A percentile compares a stretch with the other conserved stretches of the same genome.
phyloP scores from a whole-genome alignment of 2,797 vertebrate species.

The Lateolabrax maculatus region DNA sequence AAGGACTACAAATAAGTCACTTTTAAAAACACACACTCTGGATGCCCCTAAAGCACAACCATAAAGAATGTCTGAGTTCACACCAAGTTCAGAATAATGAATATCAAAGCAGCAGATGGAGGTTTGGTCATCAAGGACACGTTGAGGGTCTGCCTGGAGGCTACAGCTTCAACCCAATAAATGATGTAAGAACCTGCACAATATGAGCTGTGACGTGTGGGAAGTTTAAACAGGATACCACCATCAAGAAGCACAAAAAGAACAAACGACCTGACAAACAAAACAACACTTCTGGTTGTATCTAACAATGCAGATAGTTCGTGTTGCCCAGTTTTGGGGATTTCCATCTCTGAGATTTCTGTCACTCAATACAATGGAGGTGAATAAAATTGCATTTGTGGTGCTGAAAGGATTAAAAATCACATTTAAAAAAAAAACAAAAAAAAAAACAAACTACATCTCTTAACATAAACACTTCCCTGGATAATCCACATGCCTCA shows the following conservation, averaged over 20 bases:
- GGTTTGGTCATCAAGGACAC: neutral
- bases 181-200: neutral
- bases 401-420: neutral
- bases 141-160: neutral
- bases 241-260: neutral
- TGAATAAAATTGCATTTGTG: neutral
- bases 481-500: neutral
- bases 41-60: neutral
- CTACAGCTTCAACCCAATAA: neutral
- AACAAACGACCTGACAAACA: neutral
- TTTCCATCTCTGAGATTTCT: neutral
- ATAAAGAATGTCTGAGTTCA: neutral
- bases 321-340: no score
- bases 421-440: neutral
- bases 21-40: neutral
- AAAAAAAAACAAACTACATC: no score
- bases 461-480: no score
- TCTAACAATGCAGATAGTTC: neutral
- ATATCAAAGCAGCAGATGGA: constrained; percentile 3
- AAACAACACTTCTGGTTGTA: neutral
- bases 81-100: constrained; percentile 2
- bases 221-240: neutral
- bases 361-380: neutral
- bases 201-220: neutral
- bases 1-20: neutral